phyloP scores from a whole-genome alignment of 2,797 vertebrate species.

The Lacerta viridis region DNA sequence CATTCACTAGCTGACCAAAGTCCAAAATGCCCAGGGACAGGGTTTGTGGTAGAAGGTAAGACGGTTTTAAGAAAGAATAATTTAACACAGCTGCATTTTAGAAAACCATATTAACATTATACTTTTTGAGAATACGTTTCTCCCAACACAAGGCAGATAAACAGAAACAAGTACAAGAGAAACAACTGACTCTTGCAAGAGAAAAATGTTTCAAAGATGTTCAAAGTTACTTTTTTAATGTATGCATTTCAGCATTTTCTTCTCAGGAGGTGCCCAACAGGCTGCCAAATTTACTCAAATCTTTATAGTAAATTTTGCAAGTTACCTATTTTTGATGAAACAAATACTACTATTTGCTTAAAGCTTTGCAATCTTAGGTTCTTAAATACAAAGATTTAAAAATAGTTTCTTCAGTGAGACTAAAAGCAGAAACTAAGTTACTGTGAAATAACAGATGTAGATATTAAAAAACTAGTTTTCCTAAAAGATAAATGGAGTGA shows the following conservation, averaged over 20 bases:
- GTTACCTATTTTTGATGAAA: slow-evolving; percentile 44
- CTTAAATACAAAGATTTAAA: slow-evolving; percentile 50
- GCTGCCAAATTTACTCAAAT: slow-evolving; percentile 33
- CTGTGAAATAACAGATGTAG: slow-evolving; percentile 62
- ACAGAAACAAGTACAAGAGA: not conserved
- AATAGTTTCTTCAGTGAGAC: slow-evolving; percentile 54
- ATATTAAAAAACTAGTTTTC: slow-evolving; percentile 73
- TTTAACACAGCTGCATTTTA: slow-evolving; percentile 53
- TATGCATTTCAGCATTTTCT: slow-evolving; percentile 14
- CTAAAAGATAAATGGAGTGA: slow-evolving; percentile 72
- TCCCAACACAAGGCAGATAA: slow-evolving; percentile 49
- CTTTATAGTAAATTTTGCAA: slow-evolving; percentile 17
- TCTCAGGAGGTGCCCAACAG: slow-evolving; percentile 17
- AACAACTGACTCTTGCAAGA: slow-evolving; percentile 23
- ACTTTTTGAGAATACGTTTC: slow-evolving; percentile 60
- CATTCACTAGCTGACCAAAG: slow-evolving; percentile 79
- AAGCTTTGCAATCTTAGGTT: slow-evolving; percentile 54
- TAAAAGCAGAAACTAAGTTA: slow-evolving; percentile 75
- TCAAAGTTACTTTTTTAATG: not conserved
- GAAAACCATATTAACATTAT: slow-evolving; percentile 61
- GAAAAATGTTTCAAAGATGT: not conserved
- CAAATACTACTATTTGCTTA: slow-evolving; percentile 48
- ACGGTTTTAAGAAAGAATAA: slow-evolving; percentile 58
- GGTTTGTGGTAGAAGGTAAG: slow-evolving; percentile 59
- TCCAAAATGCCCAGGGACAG: slow-evolving; percentile 79